A percentile compares a stretch with the other conserved stretches of the same genome.
These are phyloP conservation scores for Nasonovia ribisnigri DNA, from an alignment of 2,888 invertebrate genomes.

Conservation along the genomic window DNA sequence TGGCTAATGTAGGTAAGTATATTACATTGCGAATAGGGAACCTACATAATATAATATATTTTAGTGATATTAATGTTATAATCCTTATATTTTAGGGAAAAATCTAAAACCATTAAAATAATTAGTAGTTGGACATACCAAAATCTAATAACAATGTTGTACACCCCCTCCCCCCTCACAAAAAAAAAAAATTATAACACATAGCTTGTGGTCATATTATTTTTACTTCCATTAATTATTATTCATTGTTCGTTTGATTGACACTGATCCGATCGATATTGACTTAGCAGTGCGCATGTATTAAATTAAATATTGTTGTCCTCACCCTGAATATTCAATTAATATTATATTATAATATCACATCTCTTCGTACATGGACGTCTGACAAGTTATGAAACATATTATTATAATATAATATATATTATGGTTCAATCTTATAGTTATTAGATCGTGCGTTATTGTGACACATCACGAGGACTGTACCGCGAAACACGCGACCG, in stretches of 20 bases:
- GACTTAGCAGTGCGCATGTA: not conserved
- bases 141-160: not conserved
- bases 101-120: not conserved
- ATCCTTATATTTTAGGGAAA: not conserved
- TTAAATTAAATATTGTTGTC: constrained; percentile 1
- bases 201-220: not conserved
- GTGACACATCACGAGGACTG: not conserved
- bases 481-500: not conserved
- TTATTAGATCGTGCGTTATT: not conserved
- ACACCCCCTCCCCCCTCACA: rapidly evolving
- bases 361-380: not conserved
- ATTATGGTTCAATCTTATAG: not conserved
- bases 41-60: not conserved
- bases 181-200: not conserved
- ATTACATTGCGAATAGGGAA: not conserved
- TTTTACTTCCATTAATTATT: not conserved
- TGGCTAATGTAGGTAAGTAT: not conserved
- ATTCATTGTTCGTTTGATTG: constrained; percentile 6
- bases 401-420: not conserved
- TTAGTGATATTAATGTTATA: not conserved
- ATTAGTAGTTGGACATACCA: not conserved
- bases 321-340: not conserved
- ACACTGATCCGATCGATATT: not conserved
- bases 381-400: not conserved
- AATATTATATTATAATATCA: not conserved